Conservation (phyloP, 2,888 invertebrate genomes). For the Andrena flavipes region DNA sequence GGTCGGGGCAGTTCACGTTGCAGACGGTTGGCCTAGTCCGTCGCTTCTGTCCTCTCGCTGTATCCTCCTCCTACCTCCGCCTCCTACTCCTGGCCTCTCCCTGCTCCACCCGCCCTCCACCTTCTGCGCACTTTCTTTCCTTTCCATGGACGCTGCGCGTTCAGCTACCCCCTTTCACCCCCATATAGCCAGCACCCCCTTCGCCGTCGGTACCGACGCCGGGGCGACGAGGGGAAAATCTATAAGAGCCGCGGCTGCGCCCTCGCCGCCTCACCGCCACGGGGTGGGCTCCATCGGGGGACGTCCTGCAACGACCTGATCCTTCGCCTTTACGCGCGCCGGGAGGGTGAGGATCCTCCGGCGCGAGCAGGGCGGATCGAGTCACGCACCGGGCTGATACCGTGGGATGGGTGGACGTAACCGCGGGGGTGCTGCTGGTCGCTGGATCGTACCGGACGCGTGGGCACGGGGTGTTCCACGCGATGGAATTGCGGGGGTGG, state of each 20-base stretch:
- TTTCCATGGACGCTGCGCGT: slow-evolving; percentile 43
- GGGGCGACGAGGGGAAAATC: slow-evolving; percentile 79
- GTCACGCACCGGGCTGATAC: no score
- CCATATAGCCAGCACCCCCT: not conserved
- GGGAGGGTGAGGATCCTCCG: no score
- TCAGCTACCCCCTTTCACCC: slow-evolving; percentile 37
- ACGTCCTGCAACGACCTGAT: no score
- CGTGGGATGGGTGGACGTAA: no score
- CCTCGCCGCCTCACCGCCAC: slow-evolving; percentile 3
- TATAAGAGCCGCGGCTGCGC: slow-evolving; percentile 84
- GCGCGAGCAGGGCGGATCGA: no score
- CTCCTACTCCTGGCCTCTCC: slow-evolving; percentile 32
- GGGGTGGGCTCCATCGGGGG: no score
- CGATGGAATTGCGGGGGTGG: no score
- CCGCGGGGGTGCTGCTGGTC: no score
- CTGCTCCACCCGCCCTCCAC: slow-evolving; percentile 50
- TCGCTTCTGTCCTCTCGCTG: slow-evolving; percentile 70
- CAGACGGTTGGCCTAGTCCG: slow-evolving; percentile 72
- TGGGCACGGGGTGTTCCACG: no score
- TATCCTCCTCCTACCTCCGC: slow-evolving; percentile 47
- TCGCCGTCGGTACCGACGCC: not conserved
- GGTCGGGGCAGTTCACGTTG: slow-evolving; percentile 60
- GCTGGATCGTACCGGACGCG: no score
- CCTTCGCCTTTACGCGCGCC: no score
- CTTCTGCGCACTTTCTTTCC: slow-evolving; percentile 56